Base-by-base conservation (phyloP, 2,797 vertebrate genomes). In the Fistularia commersonii region DNA sequence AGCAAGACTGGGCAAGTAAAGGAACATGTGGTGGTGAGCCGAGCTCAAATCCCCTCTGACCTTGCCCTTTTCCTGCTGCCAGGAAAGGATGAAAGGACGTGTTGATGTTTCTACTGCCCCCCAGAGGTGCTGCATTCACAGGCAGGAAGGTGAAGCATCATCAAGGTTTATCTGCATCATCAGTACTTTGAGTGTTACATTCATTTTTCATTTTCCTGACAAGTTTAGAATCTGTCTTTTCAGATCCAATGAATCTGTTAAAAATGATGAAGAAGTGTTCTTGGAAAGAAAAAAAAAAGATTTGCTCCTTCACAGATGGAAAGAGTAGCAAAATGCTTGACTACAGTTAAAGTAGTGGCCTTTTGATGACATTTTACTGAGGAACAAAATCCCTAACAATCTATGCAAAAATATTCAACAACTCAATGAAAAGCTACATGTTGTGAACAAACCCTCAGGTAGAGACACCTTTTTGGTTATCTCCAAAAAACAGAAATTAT, bases 11-110 rank as follows among this genome's bases (percentile, higher is more conserved):
- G 77, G 82, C 74, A 64, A 67, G 76, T 76, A 66, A 64, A 78
- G 76, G 77, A 79, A 82, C 80, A 84, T 79, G 80, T 72, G 83
- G 72, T 76, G 62, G 79, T 63, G 74, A 84, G 81, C 81, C 79
- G 80, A 81, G 76, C 79, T 86, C 59, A 88, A 89, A 82, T 84
- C 83, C 79, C 77, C 51, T 73, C 76, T 81, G 84, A 89, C 86
- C 85, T 86, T 85, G 81, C 68, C 64, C 70, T 50, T 75, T 72
- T 79, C 72, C 81, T 77, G 66, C 61, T 74, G 69, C 72, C 65
- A 72, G 59, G 72, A 70, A 46, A 52, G 65, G 74, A 84, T 82
- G 66, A 81, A 84, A 85, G 72, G 69, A 62, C 39, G 77, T 58
- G 57, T 44, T 70, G 81, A 82, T 80, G 65, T 52, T 46, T 79